Base-by-base conservation (phyloP, 2,797 vertebrate genomes). In the Anniella stebbinsi region DNA sequence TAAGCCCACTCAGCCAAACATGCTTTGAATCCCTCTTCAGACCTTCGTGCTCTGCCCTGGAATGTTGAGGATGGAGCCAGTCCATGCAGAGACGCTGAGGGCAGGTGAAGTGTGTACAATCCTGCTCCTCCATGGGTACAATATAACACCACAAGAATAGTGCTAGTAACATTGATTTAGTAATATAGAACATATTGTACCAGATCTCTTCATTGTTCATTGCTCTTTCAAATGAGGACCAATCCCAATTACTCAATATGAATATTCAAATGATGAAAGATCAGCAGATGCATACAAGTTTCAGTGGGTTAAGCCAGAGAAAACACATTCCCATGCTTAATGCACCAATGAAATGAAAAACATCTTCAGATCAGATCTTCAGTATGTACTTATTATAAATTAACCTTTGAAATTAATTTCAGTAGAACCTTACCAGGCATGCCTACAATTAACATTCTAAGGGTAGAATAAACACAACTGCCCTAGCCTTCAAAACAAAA, bases 391-490 rank as follows among this genome's bases (percentile, higher is more conserved):
- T 63, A 57, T 57, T 36, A 38, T 90, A n/a, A 63, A 73, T 75
- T 80, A 15, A 86, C 76, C 17, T 73, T 73, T 86, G n/a, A 89
- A 89, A 66, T 60, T 76, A 63, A 51, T 30, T 48, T 76, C 80
- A 76, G 51, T 51, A 36, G 57, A 66, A 30, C 8, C n/a, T 83
- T 83, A 57, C 70, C 48, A 67, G 67, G 38, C 2, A 11, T 15
- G 15, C 76, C 91, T 89, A 9, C n/a, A 57, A 80, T 41, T 67
- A n/a, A 63, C 69, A 17, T 54, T 69, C 0, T 38, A n/a, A 84
- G 38, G 76, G n/a, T n/a, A 83, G 10, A 72, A 78, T 83, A 89
- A 83, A 84, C n/a, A 76, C 70, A 77, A 77, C 48, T 86, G 13
- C 48, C 7, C 41, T 11, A 10, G 69, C 69, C 84, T 88, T 72